Evolutionary conservation across 2,888 invertebrate species (phyloP).

Genomic region (Stomorhina lunata): DNA sequence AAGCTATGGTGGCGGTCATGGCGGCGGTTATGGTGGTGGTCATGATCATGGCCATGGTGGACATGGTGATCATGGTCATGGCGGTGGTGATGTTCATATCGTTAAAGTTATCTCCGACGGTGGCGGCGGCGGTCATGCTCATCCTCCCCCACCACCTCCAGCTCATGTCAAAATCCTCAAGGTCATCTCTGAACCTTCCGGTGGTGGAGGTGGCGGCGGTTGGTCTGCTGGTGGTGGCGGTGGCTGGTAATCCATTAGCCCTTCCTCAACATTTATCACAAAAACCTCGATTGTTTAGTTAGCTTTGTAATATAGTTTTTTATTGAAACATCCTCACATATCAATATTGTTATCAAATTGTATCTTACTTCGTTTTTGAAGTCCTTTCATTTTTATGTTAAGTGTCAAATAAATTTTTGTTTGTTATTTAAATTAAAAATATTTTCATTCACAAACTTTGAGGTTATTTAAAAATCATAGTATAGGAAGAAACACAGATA

Average conservation of each 20-base stretch:
- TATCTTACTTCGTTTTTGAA: conserved; percentile 12
- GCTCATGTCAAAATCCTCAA: conserved; percentile 45
- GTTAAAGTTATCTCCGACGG: too few species aligned
- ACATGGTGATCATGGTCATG: not conserved
- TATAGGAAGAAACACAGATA: too few species aligned
- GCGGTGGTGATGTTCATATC: conserved; percentile 24
- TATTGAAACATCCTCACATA: not conserved
- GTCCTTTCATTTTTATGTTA: too few species aligned
- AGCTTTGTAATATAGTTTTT: conserved; percentile 46
- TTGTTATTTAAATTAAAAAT: not conserved
- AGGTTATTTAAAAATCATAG: too few species aligned
- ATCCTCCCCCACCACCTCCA: too few species aligned
- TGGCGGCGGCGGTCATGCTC: conserved; percentile 54
- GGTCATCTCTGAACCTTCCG: conserved; percentile 32
- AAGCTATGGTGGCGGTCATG: conserved; percentile 58
- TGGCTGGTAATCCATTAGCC: conserved; percentile 40
- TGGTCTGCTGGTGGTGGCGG: too few species aligned
- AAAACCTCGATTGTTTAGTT: conserved; percentile 6
- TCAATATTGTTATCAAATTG: conserved; percentile 1
- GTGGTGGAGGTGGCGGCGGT: conserved; percentile 40
- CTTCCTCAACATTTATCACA: not conserved
- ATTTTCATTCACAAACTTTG: too few species aligned
- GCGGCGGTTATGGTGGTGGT: conserved; percentile 18
- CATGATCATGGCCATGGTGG: conserved; percentile 36
- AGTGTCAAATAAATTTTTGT: conserved; percentile 5